phyloP scores from a whole-genome alignment of 1,140 invertebrate species.

The Scaptomyza montana region DNA sequence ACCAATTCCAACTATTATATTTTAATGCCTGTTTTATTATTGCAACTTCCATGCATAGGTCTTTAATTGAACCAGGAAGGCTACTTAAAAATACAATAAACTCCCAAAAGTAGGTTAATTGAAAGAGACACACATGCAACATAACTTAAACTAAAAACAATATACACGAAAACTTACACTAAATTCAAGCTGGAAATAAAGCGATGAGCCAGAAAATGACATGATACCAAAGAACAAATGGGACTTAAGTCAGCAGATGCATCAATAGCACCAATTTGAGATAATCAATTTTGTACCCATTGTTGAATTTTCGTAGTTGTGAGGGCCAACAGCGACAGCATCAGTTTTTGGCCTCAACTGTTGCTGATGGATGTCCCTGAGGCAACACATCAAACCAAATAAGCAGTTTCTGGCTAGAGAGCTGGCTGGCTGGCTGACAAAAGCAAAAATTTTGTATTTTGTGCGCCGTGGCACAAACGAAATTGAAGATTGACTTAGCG shows the following conservation, averaged over 20 bases:
- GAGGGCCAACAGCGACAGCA: background rate
- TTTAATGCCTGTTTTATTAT: too few relatives aligned
- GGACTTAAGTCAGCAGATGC: background rate
- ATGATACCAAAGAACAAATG: conserved; percentile 8
- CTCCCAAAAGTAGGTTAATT: background rate
- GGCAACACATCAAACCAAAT: conserved; percentile 81
- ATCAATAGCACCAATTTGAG: conserved; percentile 41
- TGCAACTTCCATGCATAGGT: background rate
- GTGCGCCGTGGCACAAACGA: conserved; percentile 24
- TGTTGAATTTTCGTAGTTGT: conserved; percentile 11
- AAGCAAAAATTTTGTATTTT: conserved; percentile 58
- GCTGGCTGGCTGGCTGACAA: conserved; percentile 28
- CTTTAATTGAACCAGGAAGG: conserved; percentile 5
- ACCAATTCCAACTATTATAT: too few relatives aligned
- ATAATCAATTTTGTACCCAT: conserved; percentile 70
- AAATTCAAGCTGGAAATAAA: background rate
- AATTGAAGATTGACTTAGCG: conserved; percentile 19
- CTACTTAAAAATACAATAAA: conserved; percentile 8
- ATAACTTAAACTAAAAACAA: background rate
- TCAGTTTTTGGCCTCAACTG: conserved; percentile 30
- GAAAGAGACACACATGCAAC: background rate
- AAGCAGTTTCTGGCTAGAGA: conserved; percentile 59
- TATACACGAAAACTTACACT: background rate
- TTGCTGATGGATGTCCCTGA: conserved; percentile 66
- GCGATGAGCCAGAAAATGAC: background rate